phyloP scores from a whole-genome alignment of 2,113 vertebrate genomes.

The Myiozetetes cayanensis region DNA sequence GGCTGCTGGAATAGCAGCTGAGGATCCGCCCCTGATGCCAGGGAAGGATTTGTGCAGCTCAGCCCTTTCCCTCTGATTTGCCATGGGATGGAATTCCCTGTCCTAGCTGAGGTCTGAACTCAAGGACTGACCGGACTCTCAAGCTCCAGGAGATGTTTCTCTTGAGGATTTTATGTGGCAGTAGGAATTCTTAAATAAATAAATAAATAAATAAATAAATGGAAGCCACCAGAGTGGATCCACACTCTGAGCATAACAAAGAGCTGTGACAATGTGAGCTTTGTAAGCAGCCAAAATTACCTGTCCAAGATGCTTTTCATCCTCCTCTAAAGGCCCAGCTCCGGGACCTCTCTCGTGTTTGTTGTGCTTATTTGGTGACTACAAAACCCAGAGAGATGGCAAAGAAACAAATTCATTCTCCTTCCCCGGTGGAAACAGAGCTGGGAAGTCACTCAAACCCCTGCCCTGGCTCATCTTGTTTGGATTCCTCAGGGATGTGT shows the following conservation, averaged over 20 bases:
- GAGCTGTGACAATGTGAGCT: not conserved
- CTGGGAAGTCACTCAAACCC: not conserved
- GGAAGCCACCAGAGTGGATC: not conserved
- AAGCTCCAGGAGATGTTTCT: not conserved
- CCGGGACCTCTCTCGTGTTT: not conserved
- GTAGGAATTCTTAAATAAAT: not conserved
- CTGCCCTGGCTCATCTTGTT: not conserved
- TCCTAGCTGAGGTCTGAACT: not conserved
- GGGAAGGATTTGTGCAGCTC: not conserved
- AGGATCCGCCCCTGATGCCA: not conserved
- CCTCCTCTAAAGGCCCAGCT: not conserved
- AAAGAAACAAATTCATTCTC: not conserved
- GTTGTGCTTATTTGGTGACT: not conserved
- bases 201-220: too few species aligned
- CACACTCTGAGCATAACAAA: not conserved
- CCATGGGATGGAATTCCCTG: accelerated
- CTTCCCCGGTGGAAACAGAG: not conserved
- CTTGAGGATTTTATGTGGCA: not conserved
- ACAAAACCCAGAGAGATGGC: not conserved
- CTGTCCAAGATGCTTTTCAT: not conserved
- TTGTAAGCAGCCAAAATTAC: not conserved
- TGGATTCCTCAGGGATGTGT: not conserved
- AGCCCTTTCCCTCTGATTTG: not conserved
- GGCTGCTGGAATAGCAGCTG: not conserved
- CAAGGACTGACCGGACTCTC: not conserved